Conservation (phyloP, 2,888 invertebrate species). For the Caenorhabditis afra region DNA sequence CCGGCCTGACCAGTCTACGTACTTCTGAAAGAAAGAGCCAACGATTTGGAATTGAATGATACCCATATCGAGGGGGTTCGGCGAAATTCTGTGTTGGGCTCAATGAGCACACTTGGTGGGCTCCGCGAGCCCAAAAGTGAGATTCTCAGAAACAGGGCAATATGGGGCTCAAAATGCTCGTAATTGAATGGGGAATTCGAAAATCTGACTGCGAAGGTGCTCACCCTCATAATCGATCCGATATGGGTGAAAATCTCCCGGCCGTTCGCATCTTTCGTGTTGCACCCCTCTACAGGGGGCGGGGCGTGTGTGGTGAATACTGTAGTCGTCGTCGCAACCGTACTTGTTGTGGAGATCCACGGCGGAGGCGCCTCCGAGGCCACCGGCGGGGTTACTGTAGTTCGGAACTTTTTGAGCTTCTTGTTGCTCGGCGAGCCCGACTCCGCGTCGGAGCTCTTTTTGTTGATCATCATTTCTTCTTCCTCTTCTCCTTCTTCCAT, state of each 20-base stretch:
- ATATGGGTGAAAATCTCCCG: slow-evolving; percentile 61
- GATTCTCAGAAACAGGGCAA: too few species aligned
- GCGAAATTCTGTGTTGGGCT: not conserved
- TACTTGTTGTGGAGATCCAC: slow-evolving; percentile 61
- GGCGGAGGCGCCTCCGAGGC: slow-evolving; percentile 62
- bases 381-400: slow-evolving; percentile 48
- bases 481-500: slow-evolving; percentile 14
- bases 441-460: slow-evolving; percentile 6
- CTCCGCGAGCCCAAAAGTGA: not conserved
- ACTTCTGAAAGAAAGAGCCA: slow-evolving; percentile 64
- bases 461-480: slow-evolving; percentile 48
- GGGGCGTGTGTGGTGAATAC: slow-evolving; percentile 64
- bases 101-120: not conserved
- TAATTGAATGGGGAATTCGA: not conserved
- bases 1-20: slow-evolving; percentile 74
- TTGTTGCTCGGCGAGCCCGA: not conserved
- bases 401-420: slow-evolving; percentile 45
- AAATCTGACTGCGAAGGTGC: not conserved
- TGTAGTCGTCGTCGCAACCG: slow-evolving; percentile 61
- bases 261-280: slow-evolving; percentile 64
- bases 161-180: not conserved
- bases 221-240: slow-evolving; percentile 65
- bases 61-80: not conserved
- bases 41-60: not conserved
- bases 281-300: slow-evolving; percentile 65